Evolutionary conservation across 2,113 vertebrate species (phyloP), one percentile per base, ranked within the genome.

Genomic region (Indicator indicator): DNA sequence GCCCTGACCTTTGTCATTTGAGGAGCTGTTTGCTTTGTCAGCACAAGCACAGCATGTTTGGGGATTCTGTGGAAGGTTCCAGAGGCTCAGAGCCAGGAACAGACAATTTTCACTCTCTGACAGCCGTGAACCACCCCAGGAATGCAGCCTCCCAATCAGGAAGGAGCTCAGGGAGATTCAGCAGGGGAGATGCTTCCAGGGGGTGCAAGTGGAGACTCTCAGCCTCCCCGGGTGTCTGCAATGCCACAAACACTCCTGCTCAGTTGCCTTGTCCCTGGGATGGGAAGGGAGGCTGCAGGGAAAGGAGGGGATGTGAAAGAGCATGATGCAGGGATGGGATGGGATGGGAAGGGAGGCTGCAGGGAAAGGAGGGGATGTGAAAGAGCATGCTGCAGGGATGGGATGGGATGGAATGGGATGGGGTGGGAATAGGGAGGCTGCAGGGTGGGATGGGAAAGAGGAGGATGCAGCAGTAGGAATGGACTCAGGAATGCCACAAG

Each of bases 1-100:
- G 74, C 83, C 44, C 38, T 63, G 91, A 95, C 93, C 96, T 97
- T 96, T 96, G 94, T 18, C 87, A 78, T 91, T 93, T 95, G 83
- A 93, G 71, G 56, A 88, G 71, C 67, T 75, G 73, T 94, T 94
- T 93, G 89, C 88, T 83, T 14, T 59, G 58, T 88, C 95, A 95
- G 93, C 65, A 4, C 38, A 46, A 90, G 85, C 30, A 13, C 15
- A 13, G 15, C 4, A 2, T 81, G 65, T 74, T 64, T 79, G 76
- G 58, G 93, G 72, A 26, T 74, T 80, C 71, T 69, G 86, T 52
- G 73, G 60, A 91, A 88, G 74, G 56, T 83, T 89, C 72, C 81
- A 88, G 63, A 2, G 7, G 81, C 82, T 76, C 46, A 19, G 64
- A 89, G 89, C 68, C 94, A 88, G 85, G 54, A 48, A 28, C 70